These are phyloP conservation scores for Perizoma affinitatum DNA, from an alignment of 2,888 invertebrate genomes.

Conservation along the genomic window DNA sequence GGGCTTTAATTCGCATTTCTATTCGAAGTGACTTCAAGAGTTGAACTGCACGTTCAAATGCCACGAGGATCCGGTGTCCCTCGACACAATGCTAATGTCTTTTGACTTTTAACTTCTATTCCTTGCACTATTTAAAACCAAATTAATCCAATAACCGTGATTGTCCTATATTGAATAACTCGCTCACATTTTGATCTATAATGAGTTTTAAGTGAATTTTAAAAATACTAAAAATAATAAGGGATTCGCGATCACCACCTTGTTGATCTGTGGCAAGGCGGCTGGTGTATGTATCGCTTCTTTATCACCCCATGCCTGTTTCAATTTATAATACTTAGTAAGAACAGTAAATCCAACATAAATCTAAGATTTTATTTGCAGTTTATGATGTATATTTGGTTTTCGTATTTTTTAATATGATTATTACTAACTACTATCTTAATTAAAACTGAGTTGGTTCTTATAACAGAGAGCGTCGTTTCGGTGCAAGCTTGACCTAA, in stretches of 20 bases:
- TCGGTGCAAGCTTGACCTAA: slow-evolving; percentile 58
- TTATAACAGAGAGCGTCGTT: slow-evolving; percentile 32
- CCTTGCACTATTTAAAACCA: slow-evolving; percentile 37
- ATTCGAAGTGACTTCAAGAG: slow-evolving; percentile 59
- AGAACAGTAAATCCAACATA: no score
- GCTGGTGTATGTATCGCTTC: no score
- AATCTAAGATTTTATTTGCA: no score
- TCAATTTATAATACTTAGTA: no score
- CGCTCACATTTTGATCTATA: no score
- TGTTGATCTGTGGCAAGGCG: no score
- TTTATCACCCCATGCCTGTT: no score
- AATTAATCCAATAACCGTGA: not conserved
- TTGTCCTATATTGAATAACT: not conserved
- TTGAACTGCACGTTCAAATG: slow-evolving; percentile 58
- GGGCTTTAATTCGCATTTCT: slow-evolving; percentile 73
- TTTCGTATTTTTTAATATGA: not conserved
- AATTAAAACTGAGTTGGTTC: slow-evolving; percentile 21
- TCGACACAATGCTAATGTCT: slow-evolving; percentile 66
- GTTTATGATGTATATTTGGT: no score
- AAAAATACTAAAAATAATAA: no score
- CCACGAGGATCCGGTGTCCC: slow-evolving; percentile 58
- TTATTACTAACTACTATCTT: slow-evolving; percentile 27
- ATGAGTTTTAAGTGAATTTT: no score
- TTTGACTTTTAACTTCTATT: slow-evolving; percentile 59
- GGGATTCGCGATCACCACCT: no score